A percentile compares a stretch with the other conserved stretches of the same genome.
Evolutionary conservation across 2,888 invertebrate species (phyloP).

Genomic region (Galerucella pusilla): DNA sequence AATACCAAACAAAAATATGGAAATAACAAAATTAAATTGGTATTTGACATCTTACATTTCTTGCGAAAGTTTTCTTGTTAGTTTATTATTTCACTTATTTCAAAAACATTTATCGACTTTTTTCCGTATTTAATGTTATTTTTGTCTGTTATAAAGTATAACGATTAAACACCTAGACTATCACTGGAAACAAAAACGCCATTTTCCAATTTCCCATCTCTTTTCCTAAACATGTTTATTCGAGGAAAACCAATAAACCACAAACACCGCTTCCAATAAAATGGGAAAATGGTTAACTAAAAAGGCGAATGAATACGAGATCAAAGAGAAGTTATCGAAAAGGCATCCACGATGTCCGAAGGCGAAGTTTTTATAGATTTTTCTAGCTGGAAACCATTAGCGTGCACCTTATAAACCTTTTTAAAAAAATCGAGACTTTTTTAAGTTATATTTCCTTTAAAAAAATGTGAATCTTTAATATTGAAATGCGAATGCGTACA

Average conservation of each 20-base stretch:
- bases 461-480: no score
- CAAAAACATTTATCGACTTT: no score
- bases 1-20: no score
- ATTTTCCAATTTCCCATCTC: constrained; percentile 31
- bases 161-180: constrained; percentile 10
- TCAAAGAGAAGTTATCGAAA: constrained; percentile 48
- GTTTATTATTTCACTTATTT: no score
- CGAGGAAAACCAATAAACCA: constrained; percentile 36
- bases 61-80: no score
- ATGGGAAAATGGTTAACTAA: constrained; percentile 32
- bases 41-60: no score
- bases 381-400: constrained; percentile 26
- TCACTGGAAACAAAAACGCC: constrained; percentile 2
- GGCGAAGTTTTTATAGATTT: constrained; percentile 47
- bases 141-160: neutral
- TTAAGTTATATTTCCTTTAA: no score
- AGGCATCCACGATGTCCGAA: constrained; percentile 42
- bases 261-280: constrained; percentile 32
- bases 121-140: no score
- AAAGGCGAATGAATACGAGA: constrained; percentile 47
- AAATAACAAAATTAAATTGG: no score
- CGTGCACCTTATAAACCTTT: neutral
- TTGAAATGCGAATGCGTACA: no score
- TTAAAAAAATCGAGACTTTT: no score
- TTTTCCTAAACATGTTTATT: constrained; percentile 37